Evolutionary conservation across 1,140 invertebrate species (phyloP).

Genomic region (Pygmarrhopalites habei): DNA sequence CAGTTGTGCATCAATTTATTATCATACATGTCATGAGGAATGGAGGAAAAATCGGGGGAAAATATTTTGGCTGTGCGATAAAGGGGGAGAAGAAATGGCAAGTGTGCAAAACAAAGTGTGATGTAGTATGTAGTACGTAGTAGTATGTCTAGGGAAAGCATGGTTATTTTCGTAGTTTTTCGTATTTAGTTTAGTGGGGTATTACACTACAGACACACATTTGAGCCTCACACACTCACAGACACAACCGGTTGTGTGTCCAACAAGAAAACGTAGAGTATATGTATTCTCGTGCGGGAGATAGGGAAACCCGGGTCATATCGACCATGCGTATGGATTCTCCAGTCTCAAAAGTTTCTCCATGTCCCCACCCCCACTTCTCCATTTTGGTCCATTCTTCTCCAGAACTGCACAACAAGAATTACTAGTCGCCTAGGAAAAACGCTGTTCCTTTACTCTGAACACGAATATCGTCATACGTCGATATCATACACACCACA

Average conservation of each 20-base stretch:
- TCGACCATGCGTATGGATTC: conserved; percentile 28
- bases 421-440: background rate
- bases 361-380: conserved; percentile 34
- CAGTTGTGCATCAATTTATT: no score
- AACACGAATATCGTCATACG: no score
- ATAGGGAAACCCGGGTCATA: no score
- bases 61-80: background rate
- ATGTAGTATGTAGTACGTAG: no score
- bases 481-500: background rate
- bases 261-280: no score
- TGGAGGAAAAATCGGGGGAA: background rate
- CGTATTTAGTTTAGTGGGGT: no score
- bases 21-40: background rate
- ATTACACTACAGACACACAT: no score
- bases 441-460: background rate
- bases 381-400: conserved; percentile 39
- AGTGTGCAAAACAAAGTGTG: background rate
- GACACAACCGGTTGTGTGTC: conserved; percentile 1
- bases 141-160: background rate
- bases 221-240: no score
- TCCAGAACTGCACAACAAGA: conserved; percentile 30
- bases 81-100: background rate
- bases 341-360: conserved; percentile 9
- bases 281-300: no score
- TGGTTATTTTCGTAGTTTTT: background rate